phyloP scores from a whole-genome alignment of 2,888 invertebrate species.

The Pseudococcus viburni region DNA sequence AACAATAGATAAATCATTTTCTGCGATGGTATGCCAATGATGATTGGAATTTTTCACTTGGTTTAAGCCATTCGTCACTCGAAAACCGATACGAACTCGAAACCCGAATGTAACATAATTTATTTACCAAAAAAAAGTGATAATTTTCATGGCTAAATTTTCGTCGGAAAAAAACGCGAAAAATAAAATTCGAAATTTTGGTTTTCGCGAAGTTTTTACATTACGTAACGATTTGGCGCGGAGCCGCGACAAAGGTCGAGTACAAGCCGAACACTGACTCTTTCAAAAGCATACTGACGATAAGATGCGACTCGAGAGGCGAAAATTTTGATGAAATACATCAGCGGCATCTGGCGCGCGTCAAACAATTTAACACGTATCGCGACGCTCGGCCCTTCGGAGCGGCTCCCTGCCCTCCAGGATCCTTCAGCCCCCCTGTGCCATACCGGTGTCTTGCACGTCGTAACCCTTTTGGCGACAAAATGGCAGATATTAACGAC shows the following conservation, averaged over 20 bases:
- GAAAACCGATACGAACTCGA: background rate
- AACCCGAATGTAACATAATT: background rate
- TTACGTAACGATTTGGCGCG: background rate
- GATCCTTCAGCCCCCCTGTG: background rate
- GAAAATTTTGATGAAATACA: slow-evolving; percentile 59
- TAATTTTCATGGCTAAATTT: background rate
- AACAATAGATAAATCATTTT: slow-evolving; percentile 42
- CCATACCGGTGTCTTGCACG: background rate
- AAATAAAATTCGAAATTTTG: background rate
- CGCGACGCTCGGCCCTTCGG: slow-evolving; percentile 24
- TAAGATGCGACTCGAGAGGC: background rate
- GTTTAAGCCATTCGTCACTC: background rate
- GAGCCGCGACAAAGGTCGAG: background rate
- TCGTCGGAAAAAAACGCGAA: background rate
- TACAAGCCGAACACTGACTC: background rate
- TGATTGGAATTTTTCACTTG: background rate
- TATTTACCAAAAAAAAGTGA: background rate
- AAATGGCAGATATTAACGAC: slow-evolving; percentile 65
- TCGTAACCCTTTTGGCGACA: slow-evolving; percentile 63
- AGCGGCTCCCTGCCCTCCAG: background rate
- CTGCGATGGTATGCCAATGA: background rate
- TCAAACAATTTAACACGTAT: slow-evolving; percentile 46
- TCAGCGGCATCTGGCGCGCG: slow-evolving; percentile 64
- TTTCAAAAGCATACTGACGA: background rate
- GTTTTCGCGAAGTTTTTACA: background rate